A percentile compares a stretch with the other conserved stretches of the same genome.
phyloP scores from a whole-genome alignment of 2,888 invertebrate species.

The Portevinia maculata region DNA sequence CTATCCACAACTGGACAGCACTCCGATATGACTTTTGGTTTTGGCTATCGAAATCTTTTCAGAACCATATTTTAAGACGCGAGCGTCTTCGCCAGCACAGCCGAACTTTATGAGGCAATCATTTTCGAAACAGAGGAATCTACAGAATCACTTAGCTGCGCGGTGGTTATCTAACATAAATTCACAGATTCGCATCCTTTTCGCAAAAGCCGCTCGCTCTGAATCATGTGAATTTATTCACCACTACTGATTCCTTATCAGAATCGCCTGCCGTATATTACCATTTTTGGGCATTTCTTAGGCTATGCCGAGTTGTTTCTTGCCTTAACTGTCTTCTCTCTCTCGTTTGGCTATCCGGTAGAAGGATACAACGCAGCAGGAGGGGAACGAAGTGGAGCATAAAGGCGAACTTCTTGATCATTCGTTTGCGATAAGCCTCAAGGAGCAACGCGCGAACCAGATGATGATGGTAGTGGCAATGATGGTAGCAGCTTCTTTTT shows the following conservation, averaged over 20 bases:
- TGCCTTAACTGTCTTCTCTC: not conserved
- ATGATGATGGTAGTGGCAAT: conserved; percentile 51
- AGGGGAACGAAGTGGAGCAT: conserved; percentile 34
- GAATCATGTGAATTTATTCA: conserved; percentile 74
- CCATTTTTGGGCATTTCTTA: conserved; percentile 74
- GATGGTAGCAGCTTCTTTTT: conserved; percentile 66
- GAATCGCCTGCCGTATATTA: conserved; percentile 70
- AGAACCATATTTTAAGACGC: conserved; percentile 69
- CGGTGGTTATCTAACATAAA: conserved; percentile 73
- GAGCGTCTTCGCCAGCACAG: conserved; percentile 15
- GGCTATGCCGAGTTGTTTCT: conserved; percentile 46
- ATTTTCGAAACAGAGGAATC: conserved; percentile 66
- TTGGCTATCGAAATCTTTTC: conserved; percentile 71
- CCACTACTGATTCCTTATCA: conserved; percentile 73
- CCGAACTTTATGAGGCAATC: conserved; percentile 73
- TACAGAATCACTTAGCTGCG: conserved; percentile 71
- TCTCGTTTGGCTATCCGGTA: conserved; percentile 14
- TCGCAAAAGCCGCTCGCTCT: conserved; percentile 72
- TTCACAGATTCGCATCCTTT: conserved; percentile 74
- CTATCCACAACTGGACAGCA: conserved; percentile 36
- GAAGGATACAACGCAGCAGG: conserved; percentile 54
- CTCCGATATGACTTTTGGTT: conserved; percentile 46
- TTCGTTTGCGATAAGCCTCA: conserved; percentile 61
- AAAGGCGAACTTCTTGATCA: conserved; percentile 67
- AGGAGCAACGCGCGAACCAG: conserved; percentile 60